Evolutionary conservation across 2,113 vertebrate species (phyloP).

Genomic region (Formicarius rufipectus): DNA sequence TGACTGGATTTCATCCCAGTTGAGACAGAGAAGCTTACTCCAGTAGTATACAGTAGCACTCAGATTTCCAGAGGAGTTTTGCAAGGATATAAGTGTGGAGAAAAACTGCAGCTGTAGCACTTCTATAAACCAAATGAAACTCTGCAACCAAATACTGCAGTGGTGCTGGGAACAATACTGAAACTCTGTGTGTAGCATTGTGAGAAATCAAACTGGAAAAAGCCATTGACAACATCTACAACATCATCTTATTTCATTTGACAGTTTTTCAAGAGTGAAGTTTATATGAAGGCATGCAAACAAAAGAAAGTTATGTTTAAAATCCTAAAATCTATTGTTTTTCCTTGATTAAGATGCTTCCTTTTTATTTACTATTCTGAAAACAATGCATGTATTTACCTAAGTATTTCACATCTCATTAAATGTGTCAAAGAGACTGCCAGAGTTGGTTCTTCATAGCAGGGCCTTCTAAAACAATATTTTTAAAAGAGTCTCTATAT

Average conservation of each 20-base stretch:
- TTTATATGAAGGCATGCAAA: neutral
- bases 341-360: neutral
- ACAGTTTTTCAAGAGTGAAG: neutral
- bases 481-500: neutral
- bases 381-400: neutral
- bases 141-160: neutral
- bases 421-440: neutral
- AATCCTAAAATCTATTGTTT: neutral
- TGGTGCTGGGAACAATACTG: neutral
- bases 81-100: neutral
- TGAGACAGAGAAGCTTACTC: neutral
- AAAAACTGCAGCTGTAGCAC: neutral
- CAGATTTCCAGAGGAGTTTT: neutral
- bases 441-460: neutral
- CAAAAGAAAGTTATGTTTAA: neutral
- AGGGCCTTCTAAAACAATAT: neutral
- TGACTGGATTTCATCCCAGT: neutral
- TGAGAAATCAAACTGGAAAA: neutral
- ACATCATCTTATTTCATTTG: neutral
- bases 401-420: neutral
- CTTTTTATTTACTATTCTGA: neutral
- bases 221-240: neutral
- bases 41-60: neutral
- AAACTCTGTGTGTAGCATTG: neutral
- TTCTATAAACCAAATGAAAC: neutral